phyloP scores from a whole-genome alignment of 2,888 invertebrate species.

The Schizotus pectinicornis region DNA sequence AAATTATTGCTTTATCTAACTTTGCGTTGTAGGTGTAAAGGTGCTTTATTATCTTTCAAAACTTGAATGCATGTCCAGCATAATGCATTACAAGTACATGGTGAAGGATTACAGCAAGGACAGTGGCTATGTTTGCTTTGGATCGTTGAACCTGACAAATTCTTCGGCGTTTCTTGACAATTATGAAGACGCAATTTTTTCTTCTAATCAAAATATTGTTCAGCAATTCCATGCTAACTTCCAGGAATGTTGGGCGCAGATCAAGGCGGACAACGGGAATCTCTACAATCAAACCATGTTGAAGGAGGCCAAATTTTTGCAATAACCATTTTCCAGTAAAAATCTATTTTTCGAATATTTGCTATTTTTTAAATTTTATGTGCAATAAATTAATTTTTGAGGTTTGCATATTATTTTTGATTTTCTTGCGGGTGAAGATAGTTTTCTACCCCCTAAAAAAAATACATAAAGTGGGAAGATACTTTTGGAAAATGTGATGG shows the following conservation, averaged over 20 bases:
- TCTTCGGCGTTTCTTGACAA: slow-evolving; percentile 42
- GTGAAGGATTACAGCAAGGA: slow-evolving; percentile 48
- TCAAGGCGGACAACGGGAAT: slow-evolving; percentile 40
- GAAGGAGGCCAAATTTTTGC: slow-evolving; percentile 30
- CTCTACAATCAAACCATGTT: slow-evolving; percentile 39
- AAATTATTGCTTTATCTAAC: not conserved
- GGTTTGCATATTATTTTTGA: too few relatives aligned
- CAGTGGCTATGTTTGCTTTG: slow-evolving; percentile 42
- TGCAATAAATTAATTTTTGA: not conserved
- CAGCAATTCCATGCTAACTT: slow-evolving; percentile 44
- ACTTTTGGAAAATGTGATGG: too few relatives aligned
- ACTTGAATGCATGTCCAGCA: slow-evolving; percentile 35
- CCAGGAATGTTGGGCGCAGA: slow-evolving; percentile 41
- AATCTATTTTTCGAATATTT: not conserved
- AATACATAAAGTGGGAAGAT: too few relatives aligned
- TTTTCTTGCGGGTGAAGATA: too few relatives aligned
- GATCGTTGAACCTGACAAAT: slow-evolving; percentile 51
- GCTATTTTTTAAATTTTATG: not conserved
- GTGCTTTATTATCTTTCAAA: slow-evolving; percentile 43
- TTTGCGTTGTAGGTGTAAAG: slow-evolving; percentile 39
- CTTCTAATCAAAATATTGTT: slow-evolving; percentile 41
- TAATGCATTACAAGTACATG: slow-evolving; percentile 54
- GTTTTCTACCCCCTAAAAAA: too few relatives aligned
- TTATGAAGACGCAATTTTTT: slow-evolving; percentile 51
- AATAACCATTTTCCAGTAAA: slow-evolving; percentile 9